Conservation (phyloP, 2,113 vertebrate genomes). For the Upupa epops region DNA sequence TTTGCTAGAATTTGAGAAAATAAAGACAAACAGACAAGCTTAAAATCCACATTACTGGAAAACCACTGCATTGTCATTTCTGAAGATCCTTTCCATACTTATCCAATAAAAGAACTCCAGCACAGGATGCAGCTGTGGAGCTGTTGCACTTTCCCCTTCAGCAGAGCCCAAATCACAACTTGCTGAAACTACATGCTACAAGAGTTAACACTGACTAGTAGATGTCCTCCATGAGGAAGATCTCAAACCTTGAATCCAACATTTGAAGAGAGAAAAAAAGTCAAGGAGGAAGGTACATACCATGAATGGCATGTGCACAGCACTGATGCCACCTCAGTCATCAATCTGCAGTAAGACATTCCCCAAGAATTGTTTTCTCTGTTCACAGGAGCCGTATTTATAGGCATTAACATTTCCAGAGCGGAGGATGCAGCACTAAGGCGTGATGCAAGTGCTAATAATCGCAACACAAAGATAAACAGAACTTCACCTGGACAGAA, state of each 20-base stretch:
- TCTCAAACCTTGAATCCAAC: neutral
- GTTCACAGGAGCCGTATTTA: neutral
- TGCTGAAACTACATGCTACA: neutral
- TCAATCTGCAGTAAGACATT: neutral
- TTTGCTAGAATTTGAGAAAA: neutral
- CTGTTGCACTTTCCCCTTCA: neutral
- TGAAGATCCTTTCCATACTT: neutral
- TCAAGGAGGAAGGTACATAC: neutral
- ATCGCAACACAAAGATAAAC: neutral
- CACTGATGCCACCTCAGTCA: neutral
- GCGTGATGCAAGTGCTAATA: neutral
- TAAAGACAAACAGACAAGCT: neutral
- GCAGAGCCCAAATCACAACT: neutral
- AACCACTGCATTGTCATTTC: neutral
- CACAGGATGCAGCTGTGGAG: neutral
- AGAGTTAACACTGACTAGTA: neutral
- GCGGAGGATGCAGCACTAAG: neutral
- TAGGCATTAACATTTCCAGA: neutral
- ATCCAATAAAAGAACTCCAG: neutral
- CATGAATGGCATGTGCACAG: fast-evolving
- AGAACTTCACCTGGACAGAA: neutral
- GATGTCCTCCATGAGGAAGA: neutral
- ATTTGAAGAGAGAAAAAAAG: neutral
- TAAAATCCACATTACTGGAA: neutral
- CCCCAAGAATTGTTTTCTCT: neutral